A percentile compares a stretch with the other conserved stretches of the same genome.
Evolutionary conservation across 2,797 vertebrate species (phyloP).

Genomic region (Eurystomus glaucurus): DNA sequence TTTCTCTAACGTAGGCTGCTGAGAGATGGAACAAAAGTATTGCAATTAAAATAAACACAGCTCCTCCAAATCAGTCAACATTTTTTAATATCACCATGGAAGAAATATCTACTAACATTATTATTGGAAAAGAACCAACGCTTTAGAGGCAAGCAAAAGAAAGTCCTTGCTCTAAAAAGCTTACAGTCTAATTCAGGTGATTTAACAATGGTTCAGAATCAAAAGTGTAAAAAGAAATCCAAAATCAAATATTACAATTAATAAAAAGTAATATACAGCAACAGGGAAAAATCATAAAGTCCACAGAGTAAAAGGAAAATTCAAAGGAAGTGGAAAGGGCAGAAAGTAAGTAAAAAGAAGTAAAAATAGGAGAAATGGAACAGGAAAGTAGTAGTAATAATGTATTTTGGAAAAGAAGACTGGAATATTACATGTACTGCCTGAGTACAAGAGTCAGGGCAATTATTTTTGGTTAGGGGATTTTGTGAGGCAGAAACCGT

Average conservation of each 20-base stretch:
- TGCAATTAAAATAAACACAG: neutral
- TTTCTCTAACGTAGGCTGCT: neutral
- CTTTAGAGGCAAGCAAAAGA: neutral
- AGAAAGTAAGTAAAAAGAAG: neutral
- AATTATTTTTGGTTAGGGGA: neutral
- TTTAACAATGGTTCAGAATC: neutral
- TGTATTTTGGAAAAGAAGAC: neutral
- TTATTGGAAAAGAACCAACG: neutral
- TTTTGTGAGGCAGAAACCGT: neutral
- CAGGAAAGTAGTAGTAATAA: neutral
- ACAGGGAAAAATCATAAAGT: neutral
- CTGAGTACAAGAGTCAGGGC: neutral
- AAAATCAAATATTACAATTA: neutral
- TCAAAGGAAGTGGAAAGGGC: neutral
- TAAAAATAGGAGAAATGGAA: neutral
- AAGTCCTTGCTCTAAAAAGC: neutral
- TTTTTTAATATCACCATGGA: neutral
- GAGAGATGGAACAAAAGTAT: neutral
- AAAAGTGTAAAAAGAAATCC: neutral
- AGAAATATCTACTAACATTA: neutral
- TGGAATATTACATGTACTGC: neutral
- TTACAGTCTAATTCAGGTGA: neutral
- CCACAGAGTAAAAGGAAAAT: neutral
- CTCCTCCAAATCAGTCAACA: neutral
- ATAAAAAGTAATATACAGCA: neutral